Evolutionary conservation across 2,113 vertebrate genomes (phyloP).

Genomic region (Nanger granti): DNA sequence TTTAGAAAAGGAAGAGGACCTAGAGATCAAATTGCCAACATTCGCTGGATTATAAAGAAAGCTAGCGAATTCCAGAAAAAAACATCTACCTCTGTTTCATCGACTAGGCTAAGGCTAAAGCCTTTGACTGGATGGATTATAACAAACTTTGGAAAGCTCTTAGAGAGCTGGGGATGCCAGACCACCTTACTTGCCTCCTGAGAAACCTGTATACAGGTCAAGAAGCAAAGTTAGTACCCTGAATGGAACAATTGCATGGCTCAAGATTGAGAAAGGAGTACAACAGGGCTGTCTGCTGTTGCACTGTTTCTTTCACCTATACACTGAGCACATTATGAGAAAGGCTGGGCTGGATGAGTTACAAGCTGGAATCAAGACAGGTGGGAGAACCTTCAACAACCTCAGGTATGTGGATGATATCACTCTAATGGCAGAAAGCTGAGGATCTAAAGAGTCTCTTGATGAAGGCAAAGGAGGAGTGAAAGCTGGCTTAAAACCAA

Average conservation of each 20-base stretch:
- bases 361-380: not conserved
- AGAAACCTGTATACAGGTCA: not conserved
- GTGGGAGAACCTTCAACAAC: not conserved
- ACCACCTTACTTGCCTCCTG: not conserved
- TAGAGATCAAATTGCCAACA: not conserved
- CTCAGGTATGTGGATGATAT: not conserved
- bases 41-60: not conserved
- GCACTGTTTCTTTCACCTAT: not conserved
- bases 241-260: not conserved
- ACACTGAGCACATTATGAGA: not conserved
- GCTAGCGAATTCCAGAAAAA: not conserved
- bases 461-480: not conserved
- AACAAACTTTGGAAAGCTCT: not conserved
- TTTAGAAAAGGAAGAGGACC: not conserved
- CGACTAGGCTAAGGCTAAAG: not conserved
- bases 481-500: not conserved
- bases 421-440: not conserved
- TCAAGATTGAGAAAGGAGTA: not conserved
- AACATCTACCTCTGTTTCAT: not conserved
- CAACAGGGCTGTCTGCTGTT: not conserved
- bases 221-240: not conserved
- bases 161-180: not conserved
- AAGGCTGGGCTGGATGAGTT: not conserved
- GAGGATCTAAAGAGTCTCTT: not conserved
- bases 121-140: not conserved